phyloP scores from a whole-genome alignment of 2,113 vertebrate species.

The Xenopus borealis region DNA sequence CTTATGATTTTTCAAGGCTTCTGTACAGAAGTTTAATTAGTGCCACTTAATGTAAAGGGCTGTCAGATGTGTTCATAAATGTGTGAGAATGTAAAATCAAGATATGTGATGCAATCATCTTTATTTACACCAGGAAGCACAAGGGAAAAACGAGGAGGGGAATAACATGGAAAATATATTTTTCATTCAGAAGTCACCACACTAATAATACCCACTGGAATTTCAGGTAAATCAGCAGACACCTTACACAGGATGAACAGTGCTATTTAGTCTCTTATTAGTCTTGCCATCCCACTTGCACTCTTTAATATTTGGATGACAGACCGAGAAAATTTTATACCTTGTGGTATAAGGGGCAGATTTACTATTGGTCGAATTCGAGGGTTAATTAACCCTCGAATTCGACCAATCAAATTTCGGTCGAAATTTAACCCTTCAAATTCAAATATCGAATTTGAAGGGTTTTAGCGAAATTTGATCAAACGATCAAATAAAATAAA shows the following conservation, averaged over 20 bases:
- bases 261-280: constrained; percentile 26
- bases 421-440: no score
- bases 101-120: constrained; percentile 39
- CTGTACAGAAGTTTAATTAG: constrained; percentile 42
- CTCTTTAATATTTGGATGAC: not conserved
- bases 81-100: constrained; percentile 36
- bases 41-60: constrained; percentile 43
- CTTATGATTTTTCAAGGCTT: constrained; percentile 37
- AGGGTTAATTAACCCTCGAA: no score
- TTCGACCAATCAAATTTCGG: no score
- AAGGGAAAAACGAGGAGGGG: not conserved
- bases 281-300: not conserved
- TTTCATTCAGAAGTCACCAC: constrained; percentile 38
- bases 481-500: no score
- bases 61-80: constrained; percentile 43
- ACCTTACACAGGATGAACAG: constrained; percentile 1
- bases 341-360: not conserved
- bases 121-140: constrained; percentile 39
- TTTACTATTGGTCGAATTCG: no score
- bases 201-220: constrained; percentile 11
- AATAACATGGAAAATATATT: constrained; percentile 16
- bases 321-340: not conserved
- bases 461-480: no score
- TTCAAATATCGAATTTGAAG: no score
- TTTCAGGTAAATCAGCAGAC: constrained; percentile 24